These are phyloP conservation scores for Andrena bucephala DNA, from an alignment of 2,888 invertebrate genomes.

Conservation along the genomic window DNA sequence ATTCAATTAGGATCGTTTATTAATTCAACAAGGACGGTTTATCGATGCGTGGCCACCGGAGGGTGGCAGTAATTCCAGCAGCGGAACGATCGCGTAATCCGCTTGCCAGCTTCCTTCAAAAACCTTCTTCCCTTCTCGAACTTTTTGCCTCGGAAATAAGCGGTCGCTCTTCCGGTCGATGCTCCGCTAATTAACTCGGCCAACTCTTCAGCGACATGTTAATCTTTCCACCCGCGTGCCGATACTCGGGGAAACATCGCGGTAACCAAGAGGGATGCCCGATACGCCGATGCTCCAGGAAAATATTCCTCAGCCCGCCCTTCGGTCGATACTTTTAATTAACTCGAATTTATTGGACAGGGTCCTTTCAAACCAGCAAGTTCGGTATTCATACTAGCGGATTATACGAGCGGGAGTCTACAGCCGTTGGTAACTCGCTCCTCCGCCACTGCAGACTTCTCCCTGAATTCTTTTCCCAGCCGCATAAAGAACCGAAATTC, in stretches of 20 bases:
- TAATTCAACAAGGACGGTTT: slow-evolving; percentile 67
- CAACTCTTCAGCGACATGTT: slow-evolving; percentile 5
- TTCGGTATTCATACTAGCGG: slow-evolving; percentile 19
- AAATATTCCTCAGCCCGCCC: slow-evolving; percentile 7
- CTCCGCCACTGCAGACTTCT: neutral
- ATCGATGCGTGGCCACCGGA: slow-evolving; percentile 30
- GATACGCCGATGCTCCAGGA: neutral
- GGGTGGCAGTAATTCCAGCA: slow-evolving; percentile 47
- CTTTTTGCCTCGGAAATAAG: neutral
- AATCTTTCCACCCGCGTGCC: neutral
- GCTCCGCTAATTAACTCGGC: slow-evolving; percentile 26
- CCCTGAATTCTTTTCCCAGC: neutral
- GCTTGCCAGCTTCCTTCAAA: slow-evolving; percentile 12
- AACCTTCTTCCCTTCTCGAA: neutral
- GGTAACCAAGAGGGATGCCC: neutral
- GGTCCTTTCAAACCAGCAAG: neutral
- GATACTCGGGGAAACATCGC: slow-evolving; percentile 1
- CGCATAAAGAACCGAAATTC: slow-evolving; percentile 1
- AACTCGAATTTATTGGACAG: slow-evolving; percentile 37
- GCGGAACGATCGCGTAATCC: slow-evolving; percentile 42
- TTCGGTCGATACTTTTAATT: slow-evolving; percentile 37
- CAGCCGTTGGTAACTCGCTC: neutral
- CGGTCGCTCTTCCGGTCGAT: neutral
- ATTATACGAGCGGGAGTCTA: slow-evolving; percentile 5
- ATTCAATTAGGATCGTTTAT: slow-evolving; percentile 71